phyloP scores from a whole-genome alignment of 2,113 vertebrate genomes.

The Pheucticus melanocephalus region DNA sequence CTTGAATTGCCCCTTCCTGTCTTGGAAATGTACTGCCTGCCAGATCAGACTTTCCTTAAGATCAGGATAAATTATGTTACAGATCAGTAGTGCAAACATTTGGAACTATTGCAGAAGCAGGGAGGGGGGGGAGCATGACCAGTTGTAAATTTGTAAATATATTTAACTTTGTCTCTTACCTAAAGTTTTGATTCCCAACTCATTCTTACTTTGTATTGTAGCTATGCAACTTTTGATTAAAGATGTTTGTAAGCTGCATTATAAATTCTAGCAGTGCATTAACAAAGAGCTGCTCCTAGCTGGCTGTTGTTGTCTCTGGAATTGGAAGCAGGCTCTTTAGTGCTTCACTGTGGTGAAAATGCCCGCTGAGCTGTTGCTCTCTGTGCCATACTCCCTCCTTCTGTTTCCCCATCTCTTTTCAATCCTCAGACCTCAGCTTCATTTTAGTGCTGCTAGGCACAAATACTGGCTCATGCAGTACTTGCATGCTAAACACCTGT shows the following conservation, averaged over 20 bases:
- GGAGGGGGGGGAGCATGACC: background rate
- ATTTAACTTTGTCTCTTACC: background rate
- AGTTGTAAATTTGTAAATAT: background rate
- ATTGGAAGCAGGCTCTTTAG: background rate
- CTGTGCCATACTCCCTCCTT: background rate
- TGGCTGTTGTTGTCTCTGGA: rapidly evolving
- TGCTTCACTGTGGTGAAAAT: background rate
- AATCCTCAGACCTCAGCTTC: background rate
- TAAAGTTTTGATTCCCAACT: background rate
- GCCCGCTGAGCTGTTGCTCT: background rate
- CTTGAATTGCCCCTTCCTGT: background rate
- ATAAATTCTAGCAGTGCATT: background rate
- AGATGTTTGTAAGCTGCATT: background rate
- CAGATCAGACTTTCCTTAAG: background rate
- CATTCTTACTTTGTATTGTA: background rate
- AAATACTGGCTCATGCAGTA: background rate
- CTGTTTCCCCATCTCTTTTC: background rate
- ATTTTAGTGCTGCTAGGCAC: background rate
- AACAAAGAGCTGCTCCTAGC: background rate
- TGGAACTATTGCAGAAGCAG: background rate
- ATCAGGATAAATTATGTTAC: background rate
- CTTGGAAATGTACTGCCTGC: background rate
- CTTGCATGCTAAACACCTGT: background rate
- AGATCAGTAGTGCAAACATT: background rate
- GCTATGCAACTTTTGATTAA: background rate